Conservation (phyloP, 2,888 invertebrate genomes). For the Rotaria sp. region DNA sequence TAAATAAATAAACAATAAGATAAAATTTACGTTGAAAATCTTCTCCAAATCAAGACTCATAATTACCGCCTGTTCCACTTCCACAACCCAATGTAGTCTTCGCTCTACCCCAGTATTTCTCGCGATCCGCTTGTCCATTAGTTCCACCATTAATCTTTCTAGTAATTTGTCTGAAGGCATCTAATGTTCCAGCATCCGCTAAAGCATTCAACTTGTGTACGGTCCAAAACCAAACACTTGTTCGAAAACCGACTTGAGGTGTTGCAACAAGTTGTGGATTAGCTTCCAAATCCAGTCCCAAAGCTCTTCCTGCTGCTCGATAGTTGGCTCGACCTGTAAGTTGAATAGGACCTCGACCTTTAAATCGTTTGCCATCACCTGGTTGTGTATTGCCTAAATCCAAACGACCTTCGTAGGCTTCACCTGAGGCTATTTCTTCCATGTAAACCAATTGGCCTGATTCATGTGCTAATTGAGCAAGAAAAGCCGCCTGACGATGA, state of each 20-base stretch:
- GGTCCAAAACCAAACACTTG: conserved; percentile 19
- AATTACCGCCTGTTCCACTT: neutral
- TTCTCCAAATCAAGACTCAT: too few species aligned
- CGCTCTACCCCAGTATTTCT: neutral
- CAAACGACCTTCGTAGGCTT: neutral
- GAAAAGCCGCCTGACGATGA: neutral
- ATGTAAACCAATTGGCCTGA: neutral
- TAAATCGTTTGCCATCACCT: neutral
- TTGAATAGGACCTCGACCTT: conserved; percentile 24
- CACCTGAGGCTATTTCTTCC: neutral
- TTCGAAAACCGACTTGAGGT: neutral
- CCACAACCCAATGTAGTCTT: neutral
- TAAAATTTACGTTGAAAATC: too few species aligned
- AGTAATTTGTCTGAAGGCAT: neutral
- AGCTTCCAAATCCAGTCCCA: neutral
- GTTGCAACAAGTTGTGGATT: conserved; percentile 1
- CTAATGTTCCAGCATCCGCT: conserved; percentile 27
- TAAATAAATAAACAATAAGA: too few species aligned
- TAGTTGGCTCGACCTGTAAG: conserved; percentile 25
- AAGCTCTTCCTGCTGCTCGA: neutral
- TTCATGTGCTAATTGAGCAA: neutral
- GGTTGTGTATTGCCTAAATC: conserved; percentile 5
- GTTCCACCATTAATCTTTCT: conserved; percentile 5
- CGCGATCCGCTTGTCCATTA: conserved; percentile 28
- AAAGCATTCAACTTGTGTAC: neutral